phyloP scores from a whole-genome alignment of 2,113 vertebrate genomes.

The Hippocampus mohnikei region DNA sequence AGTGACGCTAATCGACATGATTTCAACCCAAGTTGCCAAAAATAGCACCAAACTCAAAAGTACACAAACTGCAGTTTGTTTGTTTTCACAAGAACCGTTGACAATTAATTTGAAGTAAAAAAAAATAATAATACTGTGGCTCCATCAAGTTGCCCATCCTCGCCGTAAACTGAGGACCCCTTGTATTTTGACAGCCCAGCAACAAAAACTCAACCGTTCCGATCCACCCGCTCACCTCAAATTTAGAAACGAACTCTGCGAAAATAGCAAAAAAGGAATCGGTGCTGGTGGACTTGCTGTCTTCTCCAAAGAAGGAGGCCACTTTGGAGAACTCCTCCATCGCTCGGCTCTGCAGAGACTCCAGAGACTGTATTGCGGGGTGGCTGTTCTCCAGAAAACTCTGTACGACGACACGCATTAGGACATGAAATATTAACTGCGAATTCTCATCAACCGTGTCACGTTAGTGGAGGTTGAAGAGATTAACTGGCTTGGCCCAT shows the following conservation, averaged over 20 bases:
- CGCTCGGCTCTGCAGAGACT: slow-evolving; percentile 84
- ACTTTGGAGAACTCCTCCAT: slow-evolving; percentile 90
- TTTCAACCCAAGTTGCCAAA: too few species aligned
- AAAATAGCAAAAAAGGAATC: slow-evolving; percentile 97
- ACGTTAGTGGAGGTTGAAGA: too few species aligned
- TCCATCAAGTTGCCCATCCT: too few species aligned
- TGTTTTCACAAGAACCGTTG: too few species aligned
- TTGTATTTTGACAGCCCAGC: background rate
- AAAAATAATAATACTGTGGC: too few species aligned
- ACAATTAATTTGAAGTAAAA: too few species aligned
- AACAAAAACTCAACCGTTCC: background rate
- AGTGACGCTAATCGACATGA: too few species aligned
- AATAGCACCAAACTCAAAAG: too few species aligned
- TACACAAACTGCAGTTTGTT: too few species aligned
- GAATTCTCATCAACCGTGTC: too few species aligned
- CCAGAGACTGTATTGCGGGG: slow-evolving; percentile 83
- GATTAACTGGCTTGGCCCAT: background rate
- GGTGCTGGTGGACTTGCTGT: slow-evolving; percentile 85
- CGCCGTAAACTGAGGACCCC: too few species aligned
- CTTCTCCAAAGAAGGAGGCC: slow-evolving; percentile 90
- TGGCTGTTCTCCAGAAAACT: slow-evolving; percentile 91
- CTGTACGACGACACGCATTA: slow-evolving; percentile 60
- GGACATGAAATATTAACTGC: background rate
- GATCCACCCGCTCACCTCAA: slow-evolving; percentile 79
- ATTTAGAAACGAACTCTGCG: slow-evolving; percentile 91